Conservation (phyloP, 2,888 invertebrate species). For the Arge pagana region DNA sequence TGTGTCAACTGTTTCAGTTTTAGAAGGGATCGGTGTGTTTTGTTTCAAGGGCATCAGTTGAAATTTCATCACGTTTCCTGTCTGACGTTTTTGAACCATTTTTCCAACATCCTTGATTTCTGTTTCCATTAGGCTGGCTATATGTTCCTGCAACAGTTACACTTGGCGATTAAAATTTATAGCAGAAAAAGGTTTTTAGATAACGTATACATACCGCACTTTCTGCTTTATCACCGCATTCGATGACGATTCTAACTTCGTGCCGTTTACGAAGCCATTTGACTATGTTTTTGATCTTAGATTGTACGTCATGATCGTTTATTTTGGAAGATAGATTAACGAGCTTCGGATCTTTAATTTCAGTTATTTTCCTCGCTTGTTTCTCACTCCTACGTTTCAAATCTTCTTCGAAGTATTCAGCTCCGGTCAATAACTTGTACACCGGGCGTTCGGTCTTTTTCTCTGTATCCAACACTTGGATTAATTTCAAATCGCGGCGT, state of each 20-base stretch:
- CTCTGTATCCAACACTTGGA: constrained; percentile 71
- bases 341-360: constrained; percentile 44
- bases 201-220: constrained; percentile 34
- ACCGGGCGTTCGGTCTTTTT: constrained; percentile 70
- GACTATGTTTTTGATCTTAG: constrained; percentile 48
- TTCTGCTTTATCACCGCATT: constrained; percentile 32
- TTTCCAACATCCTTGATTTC: constrained; percentile 61
- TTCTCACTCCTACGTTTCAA: constrained; percentile 30
- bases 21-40: no score
- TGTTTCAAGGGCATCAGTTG: constrained; percentile 64
- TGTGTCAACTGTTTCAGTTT: no score
- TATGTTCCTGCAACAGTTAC: constrained; percentile 62
- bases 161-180: constrained; percentile 16
- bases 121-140: constrained; percentile 64
- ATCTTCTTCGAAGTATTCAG: constrained; percentile 70
- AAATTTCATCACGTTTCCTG: constrained; percentile 67
- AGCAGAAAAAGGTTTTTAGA: neutral
- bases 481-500: constrained; percentile 70
- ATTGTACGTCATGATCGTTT: constrained; percentile 48
- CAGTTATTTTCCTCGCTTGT: constrained; percentile 15
- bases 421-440: constrained; percentile 72
- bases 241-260: constrained; percentile 46
- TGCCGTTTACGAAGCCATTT: constrained; percentile 49
- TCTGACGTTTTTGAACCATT: constrained; percentile 68
- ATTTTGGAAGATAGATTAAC: constrained; percentile 49